phyloP scores from a whole-genome alignment of 2,113 vertebrate species.

The Budorcas taxicolor region DNA sequence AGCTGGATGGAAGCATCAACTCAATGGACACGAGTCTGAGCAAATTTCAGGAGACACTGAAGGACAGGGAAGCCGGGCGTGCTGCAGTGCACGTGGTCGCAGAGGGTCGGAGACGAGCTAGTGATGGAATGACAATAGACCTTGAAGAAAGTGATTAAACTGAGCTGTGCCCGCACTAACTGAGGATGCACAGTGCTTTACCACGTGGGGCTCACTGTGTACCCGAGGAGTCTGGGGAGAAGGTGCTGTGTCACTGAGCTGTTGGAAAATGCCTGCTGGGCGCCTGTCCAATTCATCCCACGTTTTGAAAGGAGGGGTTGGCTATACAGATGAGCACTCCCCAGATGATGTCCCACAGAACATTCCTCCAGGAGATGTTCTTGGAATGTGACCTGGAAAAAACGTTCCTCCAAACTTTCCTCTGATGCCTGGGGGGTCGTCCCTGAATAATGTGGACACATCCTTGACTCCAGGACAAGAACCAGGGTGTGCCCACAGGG shows the following conservation, averaged over 20 bases:
- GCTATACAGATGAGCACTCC: neutral
- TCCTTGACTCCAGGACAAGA: neutral
- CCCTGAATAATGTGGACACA: accelerated
- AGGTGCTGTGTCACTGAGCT: neutral
- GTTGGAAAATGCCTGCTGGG: neutral
- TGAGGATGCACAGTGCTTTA: accelerated
- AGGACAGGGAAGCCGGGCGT: neutral
- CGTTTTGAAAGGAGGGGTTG: neutral
- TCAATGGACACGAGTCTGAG: neutral
- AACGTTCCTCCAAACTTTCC: accelerated
- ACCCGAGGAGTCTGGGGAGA: accelerated
- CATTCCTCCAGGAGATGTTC: neutral
- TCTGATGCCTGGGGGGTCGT: neutral
- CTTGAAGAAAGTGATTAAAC: no score
- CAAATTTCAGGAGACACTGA: neutral
- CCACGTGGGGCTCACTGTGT: accelerated
- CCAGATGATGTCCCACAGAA: neutral
- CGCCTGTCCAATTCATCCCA: neutral
- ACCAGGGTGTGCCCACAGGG: neutral
- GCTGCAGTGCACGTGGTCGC: neutral
- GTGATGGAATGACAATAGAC: neutral
- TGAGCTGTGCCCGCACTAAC: accelerated
- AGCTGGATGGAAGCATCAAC: neutral
- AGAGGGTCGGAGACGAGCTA: accelerated
- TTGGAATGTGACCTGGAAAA: neutral